These are phyloP conservation scores for Caradrina kadenii DNA, from an alignment of 2,888 invertebrate species.

Conservation along the genomic window DNA sequence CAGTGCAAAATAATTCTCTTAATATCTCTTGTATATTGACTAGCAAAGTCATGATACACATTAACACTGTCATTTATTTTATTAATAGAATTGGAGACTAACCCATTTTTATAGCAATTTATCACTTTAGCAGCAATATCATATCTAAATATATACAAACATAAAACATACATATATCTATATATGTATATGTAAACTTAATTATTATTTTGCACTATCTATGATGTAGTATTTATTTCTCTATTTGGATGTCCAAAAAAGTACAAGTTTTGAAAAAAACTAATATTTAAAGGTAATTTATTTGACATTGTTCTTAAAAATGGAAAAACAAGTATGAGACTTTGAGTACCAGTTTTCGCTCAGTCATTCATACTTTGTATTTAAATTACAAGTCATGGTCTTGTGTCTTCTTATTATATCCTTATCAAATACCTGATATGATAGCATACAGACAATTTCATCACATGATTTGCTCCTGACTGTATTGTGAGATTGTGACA, in stretches of 20 bases:
- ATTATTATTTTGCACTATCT: slow-evolving; percentile 17
- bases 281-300: not conserved
- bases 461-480: slow-evolving; percentile 20
- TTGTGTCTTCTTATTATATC: not conserved
- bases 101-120: slow-evolving; percentile 35
- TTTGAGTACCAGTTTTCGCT: slow-evolving; percentile 4
- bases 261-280: not conserved
- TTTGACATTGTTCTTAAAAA: not conserved
- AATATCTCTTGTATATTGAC: slow-evolving; percentile 2
- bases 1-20: not conserved
- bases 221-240: slow-evolving; percentile 8
- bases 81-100: slow-evolving; percentile 58
- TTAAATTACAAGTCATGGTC: slow-evolving; percentile 33
- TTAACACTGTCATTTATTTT: slow-evolving; percentile 50
- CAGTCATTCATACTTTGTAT: slow-evolving; percentile 20
- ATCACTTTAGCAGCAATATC: slow-evolving; percentile 35
- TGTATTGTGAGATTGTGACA: slow-evolving; percentile 31
- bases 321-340: not conserved
- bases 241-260: too few species aligned
- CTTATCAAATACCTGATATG: slow-evolving; percentile 37
- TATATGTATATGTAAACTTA: not conserved
- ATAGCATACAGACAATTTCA: slow-evolving; percentile 32
- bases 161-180: too few species aligned
- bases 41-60: slow-evolving; percentile 16
- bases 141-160: not conserved